Percentiles rank a stretch among this genome's conserved stretches.
phyloP scores from a whole-genome alignment of 2,888 invertebrate species.

The Pteria penguin region DNA sequence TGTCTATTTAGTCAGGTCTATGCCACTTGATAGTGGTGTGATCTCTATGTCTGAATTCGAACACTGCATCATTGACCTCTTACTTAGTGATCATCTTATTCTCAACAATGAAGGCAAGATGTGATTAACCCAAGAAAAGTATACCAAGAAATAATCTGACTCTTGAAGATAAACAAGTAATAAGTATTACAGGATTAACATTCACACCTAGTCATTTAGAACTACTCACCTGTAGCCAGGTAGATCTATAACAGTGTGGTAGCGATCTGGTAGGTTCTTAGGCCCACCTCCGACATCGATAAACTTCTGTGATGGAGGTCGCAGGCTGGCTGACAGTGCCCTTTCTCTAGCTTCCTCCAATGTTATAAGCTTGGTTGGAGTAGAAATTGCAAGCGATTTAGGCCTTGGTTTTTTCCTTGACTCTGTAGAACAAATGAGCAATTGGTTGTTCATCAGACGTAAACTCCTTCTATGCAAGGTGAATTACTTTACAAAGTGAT shows the following conservation, averaged over 20 bases:
- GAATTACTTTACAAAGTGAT: no score
- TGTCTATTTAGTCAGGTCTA: no score
- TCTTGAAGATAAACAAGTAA: no score
- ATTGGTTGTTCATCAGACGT: no score
- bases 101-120: background rate
- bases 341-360: constrained; percentile 90
- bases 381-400: constrained; percentile 94
- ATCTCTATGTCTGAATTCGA: no score
- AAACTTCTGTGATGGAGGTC: constrained; percentile 72
- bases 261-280: constrained; percentile 87
- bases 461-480: no score
- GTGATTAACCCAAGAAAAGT: background rate
- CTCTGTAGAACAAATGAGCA: constrained; percentile 50
- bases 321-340: constrained; percentile 81
- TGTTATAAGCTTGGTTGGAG: constrained; percentile 94
- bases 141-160: no score
- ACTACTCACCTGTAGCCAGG: constrained; percentile 84
- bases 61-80: no score
- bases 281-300: constrained; percentile 85
- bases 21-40: no score
- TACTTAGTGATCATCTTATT: no score
- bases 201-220: no score
- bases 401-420: constrained; percentile 84
- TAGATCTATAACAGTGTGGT: constrained; percentile 95
- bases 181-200: no score